phyloP scores from a whole-genome alignment of 2,113 vertebrate genomes.

The Passer montanus region DNA sequence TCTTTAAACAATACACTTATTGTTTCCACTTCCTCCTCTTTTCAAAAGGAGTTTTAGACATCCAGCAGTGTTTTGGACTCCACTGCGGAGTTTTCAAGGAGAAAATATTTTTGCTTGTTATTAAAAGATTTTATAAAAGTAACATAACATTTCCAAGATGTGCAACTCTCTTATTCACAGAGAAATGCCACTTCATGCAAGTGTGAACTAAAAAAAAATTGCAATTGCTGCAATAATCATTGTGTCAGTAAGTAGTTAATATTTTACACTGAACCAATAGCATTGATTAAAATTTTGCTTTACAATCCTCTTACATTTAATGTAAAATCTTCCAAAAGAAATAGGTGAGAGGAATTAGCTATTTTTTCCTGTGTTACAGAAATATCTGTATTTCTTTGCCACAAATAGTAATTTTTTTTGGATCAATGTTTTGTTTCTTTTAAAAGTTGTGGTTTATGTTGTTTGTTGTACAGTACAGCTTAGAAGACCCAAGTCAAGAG shows the following conservation, averaged over 20 bases:
- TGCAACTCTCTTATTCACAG: neutral
- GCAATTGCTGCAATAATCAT: constrained; percentile 10
- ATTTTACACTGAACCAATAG: constrained; percentile 34
- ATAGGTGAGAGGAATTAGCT: neutral
- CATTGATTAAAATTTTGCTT: constrained; percentile 15
- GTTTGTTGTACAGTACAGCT: neutral
- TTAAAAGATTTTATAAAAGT: neutral
- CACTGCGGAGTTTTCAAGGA: neutral
- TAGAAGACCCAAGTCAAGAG: neutral
- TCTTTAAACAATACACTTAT: neutral
- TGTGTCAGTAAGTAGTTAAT: constrained; percentile 25
- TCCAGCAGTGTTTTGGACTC: neutral
- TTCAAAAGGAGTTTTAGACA: neutral
- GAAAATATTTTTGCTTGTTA: neutral
- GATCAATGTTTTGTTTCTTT: neutral
- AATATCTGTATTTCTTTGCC: neutral
- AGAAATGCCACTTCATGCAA: constrained; percentile 1
- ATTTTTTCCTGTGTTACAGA: neutral
- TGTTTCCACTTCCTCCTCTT: neutral
- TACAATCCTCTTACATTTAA: constrained; percentile 11
- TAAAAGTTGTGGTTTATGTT: neutral
- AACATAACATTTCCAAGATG: neutral
- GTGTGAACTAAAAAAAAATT: constrained; percentile 24
- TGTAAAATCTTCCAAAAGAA: neutral
- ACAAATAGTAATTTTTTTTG: neutral